These are phyloP conservation scores for Orius insidiosus DNA, from an alignment of 1,140 invertebrate genomes.

Conservation along the genomic window DNA sequence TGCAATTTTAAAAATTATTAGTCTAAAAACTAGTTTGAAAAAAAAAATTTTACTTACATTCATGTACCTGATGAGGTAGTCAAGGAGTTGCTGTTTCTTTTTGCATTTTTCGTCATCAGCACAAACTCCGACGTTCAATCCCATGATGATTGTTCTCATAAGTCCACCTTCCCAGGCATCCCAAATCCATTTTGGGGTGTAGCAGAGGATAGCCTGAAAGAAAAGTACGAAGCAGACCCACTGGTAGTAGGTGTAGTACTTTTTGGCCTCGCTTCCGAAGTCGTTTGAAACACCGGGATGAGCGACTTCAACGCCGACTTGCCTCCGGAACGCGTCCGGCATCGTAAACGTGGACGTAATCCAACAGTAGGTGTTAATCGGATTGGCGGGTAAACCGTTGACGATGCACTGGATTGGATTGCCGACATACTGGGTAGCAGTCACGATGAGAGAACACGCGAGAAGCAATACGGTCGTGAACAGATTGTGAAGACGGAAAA, in stretches of 20 bases:
- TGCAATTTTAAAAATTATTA: too few species aligned
- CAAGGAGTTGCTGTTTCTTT: conserved; percentile 60
- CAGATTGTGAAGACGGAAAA: conserved; percentile 78
- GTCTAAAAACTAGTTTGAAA: too few species aligned
- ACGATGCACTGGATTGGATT: conserved; percentile 84
- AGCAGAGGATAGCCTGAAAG: conserved; percentile 82
- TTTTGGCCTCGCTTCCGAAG: conserved; percentile 48
- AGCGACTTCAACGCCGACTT: conserved; percentile 62
- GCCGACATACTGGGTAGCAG: conserved; percentile 80
- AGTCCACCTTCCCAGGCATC: conserved; percentile 63
- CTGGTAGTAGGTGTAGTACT: conserved; percentile 66
- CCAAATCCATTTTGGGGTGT: conserved; percentile 88
- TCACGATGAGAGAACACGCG: conserved; percentile 73
- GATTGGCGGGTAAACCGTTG: conserved; percentile 45
- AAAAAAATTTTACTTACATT: conserved; percentile 41
- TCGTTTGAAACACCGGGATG: conserved; percentile 65
- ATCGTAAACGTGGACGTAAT: conserved; percentile 82
- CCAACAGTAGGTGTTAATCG: conserved; percentile 83
- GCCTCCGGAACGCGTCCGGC: conserved; percentile 67
- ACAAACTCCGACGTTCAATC: conserved; percentile 59
- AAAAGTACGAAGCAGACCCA: conserved; percentile 93
- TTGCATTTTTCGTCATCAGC: conserved; percentile 51
- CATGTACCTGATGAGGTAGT: conserved; percentile 60
- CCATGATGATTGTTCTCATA: conserved; percentile 65
- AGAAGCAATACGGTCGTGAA: conserved; percentile 72